Base-by-base conservation (phyloP, 2,888 invertebrate genomes). In the Cheilosia soror region DNA sequence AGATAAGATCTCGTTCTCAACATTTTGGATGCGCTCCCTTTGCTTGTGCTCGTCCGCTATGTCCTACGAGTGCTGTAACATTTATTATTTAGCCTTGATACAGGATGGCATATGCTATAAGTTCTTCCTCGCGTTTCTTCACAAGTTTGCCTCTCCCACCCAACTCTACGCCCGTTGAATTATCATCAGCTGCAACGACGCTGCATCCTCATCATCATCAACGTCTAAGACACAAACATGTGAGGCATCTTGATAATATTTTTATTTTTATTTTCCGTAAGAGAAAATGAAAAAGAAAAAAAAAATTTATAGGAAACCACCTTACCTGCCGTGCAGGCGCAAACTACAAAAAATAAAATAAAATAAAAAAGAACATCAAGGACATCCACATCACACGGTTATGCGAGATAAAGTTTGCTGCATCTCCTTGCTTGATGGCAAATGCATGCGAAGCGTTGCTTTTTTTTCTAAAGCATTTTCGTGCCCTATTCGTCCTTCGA, bases 161-260 rank as follows among this genome's bases (percentile, higher is more conserved):
- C 15, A 20, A 9, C 31, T 33, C 42, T 47, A 7, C 37, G 7
- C 25, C 13, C 25, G 33, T 42, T 44, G 62, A 76, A 76, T 76
- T 65, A 76, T 84, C 71, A 79, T 76, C 80, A 71, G 80, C 69
- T 80, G 75, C 80, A 75, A 42, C 57, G 37, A 58, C 69, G 57
- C 29, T 51, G 72, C 68, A 51, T 51, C 79, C 51, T 68, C 83
- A 68, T 82, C 83, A 63, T 69, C 82, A 65, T 79, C 84, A 80
- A 76, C 42, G 69, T 84, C 83, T 76, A 60, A 80, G 69, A 84
- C 79, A 68, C 73, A 73, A 80, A 72, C 72, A 84, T 75, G 75
- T 71, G 65, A 84, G 79, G 84, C 84, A 79, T 79, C 84, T 79
- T 84, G 84, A 80, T 71, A 79, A 51, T 51, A 51, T 55, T 13